Evolutionary conservation across 2,888 invertebrate genomes (phyloP).

Genomic region (Agriopis leucophaearia): DNA sequence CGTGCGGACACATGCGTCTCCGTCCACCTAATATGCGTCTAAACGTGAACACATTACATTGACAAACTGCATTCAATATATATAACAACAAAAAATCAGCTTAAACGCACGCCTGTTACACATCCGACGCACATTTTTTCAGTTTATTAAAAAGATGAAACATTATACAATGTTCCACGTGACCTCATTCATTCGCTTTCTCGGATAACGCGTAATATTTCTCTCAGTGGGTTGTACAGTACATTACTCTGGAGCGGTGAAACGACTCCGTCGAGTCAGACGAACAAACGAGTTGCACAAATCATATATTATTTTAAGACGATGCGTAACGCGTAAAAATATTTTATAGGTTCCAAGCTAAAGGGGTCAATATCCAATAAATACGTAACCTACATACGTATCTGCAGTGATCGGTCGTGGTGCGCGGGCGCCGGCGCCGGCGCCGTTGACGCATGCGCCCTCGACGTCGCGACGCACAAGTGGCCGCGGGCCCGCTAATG

Average conservation of each 20-base stretch:
- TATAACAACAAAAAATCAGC: neutral
- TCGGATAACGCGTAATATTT: slow-evolving; percentile 1
- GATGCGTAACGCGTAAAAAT: slow-evolving; percentile 44
- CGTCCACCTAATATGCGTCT: slow-evolving; percentile 9
- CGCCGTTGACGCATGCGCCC: slow-evolving; percentile 14
- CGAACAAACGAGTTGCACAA: slow-evolving; percentile 29
- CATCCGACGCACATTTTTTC: neutral
- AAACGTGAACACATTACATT: slow-evolving; percentile 21
- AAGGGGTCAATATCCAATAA: slow-evolving; percentile 59
- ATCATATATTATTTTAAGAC: slow-evolving; percentile 40
- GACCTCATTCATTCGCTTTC: neutral
- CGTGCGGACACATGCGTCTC: slow-evolving; percentile 23
- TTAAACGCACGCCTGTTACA: neutral
- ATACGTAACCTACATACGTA: slow-evolving; percentile 37
- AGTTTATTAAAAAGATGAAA: slow-evolving; percentile 1
- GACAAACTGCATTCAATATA: slow-evolving; percentile 24
- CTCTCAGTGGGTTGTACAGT: slow-evolving; percentile 7
- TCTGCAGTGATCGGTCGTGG: slow-evolving; percentile 43
- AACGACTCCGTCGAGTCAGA: slow-evolving; percentile 18
- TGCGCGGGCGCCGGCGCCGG: slow-evolving; percentile 30
- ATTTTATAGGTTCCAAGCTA: slow-evolving; percentile 46
- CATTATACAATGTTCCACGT: neutral
- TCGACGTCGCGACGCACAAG: slow-evolving; percentile 16
- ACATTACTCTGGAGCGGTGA: slow-evolving; percentile 2
- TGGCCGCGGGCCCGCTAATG: neutral